These are phyloP conservation scores for Carposina sasakii DNA, from an alignment of 1,140 invertebrate species.

Conservation along the genomic window DNA sequence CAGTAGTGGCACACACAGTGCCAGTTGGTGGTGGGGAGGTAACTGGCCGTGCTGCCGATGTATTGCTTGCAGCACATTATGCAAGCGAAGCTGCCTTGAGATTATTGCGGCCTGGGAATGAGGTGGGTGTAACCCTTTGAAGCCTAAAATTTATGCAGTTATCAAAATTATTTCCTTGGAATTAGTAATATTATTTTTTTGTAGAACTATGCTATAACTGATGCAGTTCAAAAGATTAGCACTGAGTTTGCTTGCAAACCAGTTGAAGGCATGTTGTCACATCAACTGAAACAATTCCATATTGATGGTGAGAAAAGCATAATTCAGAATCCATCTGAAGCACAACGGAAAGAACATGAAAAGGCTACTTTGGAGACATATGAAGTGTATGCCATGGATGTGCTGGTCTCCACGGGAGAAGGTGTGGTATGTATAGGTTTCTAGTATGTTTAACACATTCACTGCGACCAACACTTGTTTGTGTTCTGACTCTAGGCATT, in stretches of 20 bases:
- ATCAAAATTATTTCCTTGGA: too few species aligned
- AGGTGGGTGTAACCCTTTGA: conserved; percentile 79
- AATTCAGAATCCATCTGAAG: conserved; percentile 94
- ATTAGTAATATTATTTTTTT: conserved; percentile 40
- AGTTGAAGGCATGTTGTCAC: conserved; percentile 98
- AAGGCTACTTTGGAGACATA: conserved; percentile 96
- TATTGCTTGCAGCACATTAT: conserved; percentile 94
- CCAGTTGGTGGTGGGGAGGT: conserved; percentile 88
- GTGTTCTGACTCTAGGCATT: too few species aligned
- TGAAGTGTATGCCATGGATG: conserved; percentile 75
- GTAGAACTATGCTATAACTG: conserved; percentile 93
- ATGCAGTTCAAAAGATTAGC: conserved; percentile 94
- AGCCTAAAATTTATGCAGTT: too few species aligned
- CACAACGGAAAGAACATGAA: conserved; percentile 98
- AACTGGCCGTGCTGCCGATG: conserved; percentile 93
- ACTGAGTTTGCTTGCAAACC: conserved; percentile 97
- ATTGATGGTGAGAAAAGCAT: conserved; percentile 99
- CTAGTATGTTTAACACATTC: too few species aligned
- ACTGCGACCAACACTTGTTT: too few species aligned
- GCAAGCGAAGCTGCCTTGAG: conserved; percentile 95
- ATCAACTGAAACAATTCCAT: conserved; percentile 96
- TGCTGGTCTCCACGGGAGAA: conserved; percentile 82
- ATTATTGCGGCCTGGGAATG: conserved; percentile 92
- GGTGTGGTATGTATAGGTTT: background rate
- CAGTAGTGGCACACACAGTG: conserved; percentile 97